Evolutionary conservation across 2,797 vertebrate species (phyloP), one percentile per base, ranked within the genome.

Genomic region (Xenopus petersii): DNA sequence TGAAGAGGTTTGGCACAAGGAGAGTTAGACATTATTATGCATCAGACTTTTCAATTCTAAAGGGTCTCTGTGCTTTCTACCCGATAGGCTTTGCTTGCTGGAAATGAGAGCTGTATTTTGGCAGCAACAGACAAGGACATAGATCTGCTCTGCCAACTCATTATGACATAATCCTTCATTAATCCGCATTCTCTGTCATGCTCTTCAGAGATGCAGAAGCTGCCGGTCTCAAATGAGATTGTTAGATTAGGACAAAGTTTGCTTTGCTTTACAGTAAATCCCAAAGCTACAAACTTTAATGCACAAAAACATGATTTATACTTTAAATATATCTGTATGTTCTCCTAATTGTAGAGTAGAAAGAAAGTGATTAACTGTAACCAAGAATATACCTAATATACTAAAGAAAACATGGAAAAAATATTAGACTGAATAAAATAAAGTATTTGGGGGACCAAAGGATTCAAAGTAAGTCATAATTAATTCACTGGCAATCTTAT

Each of bases 91-190:
- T 95, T 95, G 94, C 94, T 94, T 92, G 90, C 84, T 91, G 91
- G 92, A 92, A 92, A 93, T 92, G 92, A 93, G 93, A 94, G 90
- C 89, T 91, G 88, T 92, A 91, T 92, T 93, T 94, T 95, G 94
- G 94, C 90, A 91, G 89, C 86, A 85, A 83, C 88, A 84, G 83
- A 86, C 88, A 86, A 86, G 87, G 84, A 83, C 84, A 56, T 83
- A 86, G 85, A 85, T 84, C 87, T 85, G 85, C 89, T 89, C 88
- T 80, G 87, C 89, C 86, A 82, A 89, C 87, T 92, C 92, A 91
- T 92, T 91, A 88, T 93, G 93, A 93, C 91, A 92, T 94, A 94
- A 92, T 93, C 92, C 88, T 89, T 89, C 89, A 94, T 92, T 93
- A 92, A 93, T 93, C 85, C 88, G 85, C 83, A 81, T 86, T 87